Evolutionary conservation across 2,888 invertebrate species (phyloP), one percentile per base, ranked within the genome.

Genomic region (Isotomurus palustris): DNA sequence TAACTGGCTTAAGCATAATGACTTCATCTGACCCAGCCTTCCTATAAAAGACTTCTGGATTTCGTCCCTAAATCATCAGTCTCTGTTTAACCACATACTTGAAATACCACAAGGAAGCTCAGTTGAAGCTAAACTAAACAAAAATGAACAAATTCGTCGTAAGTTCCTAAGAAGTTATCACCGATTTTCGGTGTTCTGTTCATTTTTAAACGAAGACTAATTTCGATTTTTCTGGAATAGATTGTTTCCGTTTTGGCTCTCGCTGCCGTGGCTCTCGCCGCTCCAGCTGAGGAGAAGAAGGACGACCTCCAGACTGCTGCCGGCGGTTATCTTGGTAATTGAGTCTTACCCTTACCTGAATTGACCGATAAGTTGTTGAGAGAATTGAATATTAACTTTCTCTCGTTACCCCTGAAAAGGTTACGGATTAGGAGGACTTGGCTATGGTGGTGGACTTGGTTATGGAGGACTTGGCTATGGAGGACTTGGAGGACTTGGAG

Each of bases 341-440:
- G n/a, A n/a, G n/a, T n/a, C n/a, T n/a, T n/a, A n/a, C n/a, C n/a
- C n/a, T n/a, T n/a, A n/a, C n/a, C n/a, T n/a, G n/a, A n/a, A n/a
- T n/a, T n/a, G n/a, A n/a, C n/a, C 5, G 38, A 14, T 8, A 38
- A 38, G 19, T 8, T 17, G 19, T 14, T 14, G n/a, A 5, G 6
- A 5, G 5, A 8, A 14, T 38, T 38, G 14, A 17, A 17, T 8
- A 38, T 38, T 38, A 14, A 38, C n/a, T 38, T 38, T 38, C 4
- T 5, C 19, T 14, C 5, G 19, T 10, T 10, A 6, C 17, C 17
- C 17, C 17, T 17, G 12, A 17, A 6, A 19, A 43, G 43, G 43
- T 3, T 47, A 47, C 28, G 64, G 65, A 28, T 51, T 55, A 45
- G 59, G 58, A 19, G 45, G 50, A 36, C 24, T n/a, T n/a, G n/a